Conservation (phyloP, 35 echinoderm and acorn worm species). For the Acanthaster planci region DNA sequence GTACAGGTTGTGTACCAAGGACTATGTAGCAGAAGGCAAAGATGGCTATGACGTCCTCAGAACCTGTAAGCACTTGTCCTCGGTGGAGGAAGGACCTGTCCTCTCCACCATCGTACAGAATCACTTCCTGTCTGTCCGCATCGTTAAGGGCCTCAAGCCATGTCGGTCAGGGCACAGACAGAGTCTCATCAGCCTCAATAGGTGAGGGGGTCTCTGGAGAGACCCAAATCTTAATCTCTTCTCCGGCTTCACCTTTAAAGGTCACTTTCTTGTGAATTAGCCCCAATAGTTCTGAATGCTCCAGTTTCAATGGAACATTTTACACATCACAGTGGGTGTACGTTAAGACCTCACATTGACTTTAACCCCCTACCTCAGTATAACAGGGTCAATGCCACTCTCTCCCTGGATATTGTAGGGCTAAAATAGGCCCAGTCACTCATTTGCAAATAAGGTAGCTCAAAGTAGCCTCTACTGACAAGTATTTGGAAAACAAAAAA, state of each 20-base stretch:
- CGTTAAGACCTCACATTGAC: too few relatives aligned
- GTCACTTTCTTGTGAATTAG: neutral
- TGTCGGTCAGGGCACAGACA: constrained; percentile 74
- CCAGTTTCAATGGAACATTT: too few relatives aligned
- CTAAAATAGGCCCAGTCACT: too few relatives aligned
- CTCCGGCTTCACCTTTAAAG: neutral
- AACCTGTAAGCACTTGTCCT: constrained; percentile 13
- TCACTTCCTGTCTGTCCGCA: constrained; percentile 64
- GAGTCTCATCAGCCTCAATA: constrained; percentile 57
- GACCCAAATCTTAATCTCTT: neutral
- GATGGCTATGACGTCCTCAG: constrained; percentile 76
- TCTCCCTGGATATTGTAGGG: too few relatives aligned
- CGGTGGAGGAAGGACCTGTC: constrained; percentile 66
- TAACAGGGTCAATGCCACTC: too few relatives aligned
- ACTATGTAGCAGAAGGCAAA: constrained; percentile 75
- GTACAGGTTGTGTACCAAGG: constrained; percentile 77
- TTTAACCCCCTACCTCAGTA: too few relatives aligned
- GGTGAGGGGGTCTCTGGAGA: too few relatives aligned
- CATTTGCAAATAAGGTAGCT: too few relatives aligned
- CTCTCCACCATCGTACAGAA: constrained; percentile 78
- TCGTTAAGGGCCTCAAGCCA: constrained; percentile 74
- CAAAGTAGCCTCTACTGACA: too few relatives aligned
- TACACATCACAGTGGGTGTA: neutral
- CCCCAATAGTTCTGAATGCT: neutral
- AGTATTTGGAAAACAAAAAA: too few relatives aligned